These are phyloP conservation scores for Theodoxus fluviatilis DNA, from an alignment of 2,888 invertebrate species.

Conservation along the genomic window DNA sequence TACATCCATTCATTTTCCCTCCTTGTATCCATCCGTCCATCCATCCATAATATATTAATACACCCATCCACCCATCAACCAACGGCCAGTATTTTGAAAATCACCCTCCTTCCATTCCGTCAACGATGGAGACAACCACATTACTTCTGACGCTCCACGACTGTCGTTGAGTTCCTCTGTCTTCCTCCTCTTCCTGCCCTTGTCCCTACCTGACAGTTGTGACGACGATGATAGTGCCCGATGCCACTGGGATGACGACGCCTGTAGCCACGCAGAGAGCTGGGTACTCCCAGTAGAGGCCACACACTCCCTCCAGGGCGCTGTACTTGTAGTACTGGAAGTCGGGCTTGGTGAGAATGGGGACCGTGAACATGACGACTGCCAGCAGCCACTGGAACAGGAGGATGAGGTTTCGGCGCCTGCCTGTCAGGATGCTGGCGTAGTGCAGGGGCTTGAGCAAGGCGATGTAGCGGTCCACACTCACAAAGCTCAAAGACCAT, in stretches of 20 bases:
- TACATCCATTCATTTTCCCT: too few relatives aligned
- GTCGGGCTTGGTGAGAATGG: conserved; percentile 31
- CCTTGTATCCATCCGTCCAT: too few relatives aligned
- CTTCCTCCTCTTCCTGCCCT: too few relatives aligned
- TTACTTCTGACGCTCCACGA: neutral
- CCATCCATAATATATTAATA: too few relatives aligned
- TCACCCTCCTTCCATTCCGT: neutral
- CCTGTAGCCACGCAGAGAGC: conserved; percentile 35
- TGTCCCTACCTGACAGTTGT: conserved; percentile 35
- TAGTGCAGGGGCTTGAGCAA: conserved; percentile 39
- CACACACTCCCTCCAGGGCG: conserved; percentile 33
- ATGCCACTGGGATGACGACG: conserved; percentile 37
- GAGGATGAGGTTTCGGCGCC: conserved; percentile 28
- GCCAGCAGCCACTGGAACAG: conserved; percentile 32
- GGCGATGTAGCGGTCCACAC: conserved; percentile 42
- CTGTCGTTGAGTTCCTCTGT: too few relatives aligned
- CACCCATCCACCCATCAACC: too few relatives aligned
- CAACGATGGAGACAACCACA: neutral
- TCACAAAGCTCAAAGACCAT: conserved; percentile 40
- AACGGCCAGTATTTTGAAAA: too few relatives aligned
- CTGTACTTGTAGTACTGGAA: conserved; percentile 33
- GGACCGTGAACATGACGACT: conserved; percentile 33
- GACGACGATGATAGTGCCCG: conserved; percentile 33
- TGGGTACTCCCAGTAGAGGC: conserved; percentile 36
- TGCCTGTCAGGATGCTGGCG: conserved; percentile 27